Conservation (phyloP, 2,113 vertebrate species). For the Lampris incognitus region DNA sequence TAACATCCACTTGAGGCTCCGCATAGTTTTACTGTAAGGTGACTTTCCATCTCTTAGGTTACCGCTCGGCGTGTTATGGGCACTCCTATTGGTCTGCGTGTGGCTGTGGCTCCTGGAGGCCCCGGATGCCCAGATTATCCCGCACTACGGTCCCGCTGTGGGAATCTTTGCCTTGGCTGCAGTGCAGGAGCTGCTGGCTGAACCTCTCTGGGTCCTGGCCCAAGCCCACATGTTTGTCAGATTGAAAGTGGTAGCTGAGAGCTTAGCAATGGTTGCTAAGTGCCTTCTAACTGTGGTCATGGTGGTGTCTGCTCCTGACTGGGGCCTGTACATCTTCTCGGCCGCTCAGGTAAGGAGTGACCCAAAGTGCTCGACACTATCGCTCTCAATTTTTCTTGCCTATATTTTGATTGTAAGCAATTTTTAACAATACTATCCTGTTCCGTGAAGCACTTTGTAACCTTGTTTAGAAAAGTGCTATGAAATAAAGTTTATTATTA, state of each 20-base stretch:
- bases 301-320: slow-evolving; percentile 85
- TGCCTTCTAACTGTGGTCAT: slow-evolving; percentile 88
- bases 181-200: slow-evolving; percentile 91
- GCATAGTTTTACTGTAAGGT: too few relatives aligned
- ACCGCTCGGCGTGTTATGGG: slow-evolving; percentile 92
- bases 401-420: not conserved
- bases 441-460: too few relatives aligned
- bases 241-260: slow-evolving; percentile 94
- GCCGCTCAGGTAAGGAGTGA: slow-evolving; percentile 88
- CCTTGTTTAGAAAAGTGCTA: too few relatives aligned
- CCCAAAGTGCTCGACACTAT: not conserved
- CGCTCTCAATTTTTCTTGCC: not conserved
- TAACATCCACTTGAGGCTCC: too few relatives aligned
- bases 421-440: not conserved
- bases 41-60: slow-evolving; percentile 78
- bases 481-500: too few relatives aligned
- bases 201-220: slow-evolving; percentile 95
- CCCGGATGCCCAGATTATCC: slow-evolving; percentile 86
- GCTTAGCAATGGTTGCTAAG: slow-evolving; percentile 89
- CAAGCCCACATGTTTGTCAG: slow-evolving; percentile 93
- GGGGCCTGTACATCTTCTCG: slow-evolving; percentile 88
- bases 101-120: slow-evolving; percentile 91
- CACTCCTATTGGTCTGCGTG: slow-evolving; percentile 84
- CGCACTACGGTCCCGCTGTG: slow-evolving; percentile 90
- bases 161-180: slow-evolving; percentile 90